Percentiles rank a stretch among this genome's conserved stretches.
Evolutionary conservation across 2,113 vertebrate species (phyloP).

Genomic region (Anser cygnoides): DNA sequence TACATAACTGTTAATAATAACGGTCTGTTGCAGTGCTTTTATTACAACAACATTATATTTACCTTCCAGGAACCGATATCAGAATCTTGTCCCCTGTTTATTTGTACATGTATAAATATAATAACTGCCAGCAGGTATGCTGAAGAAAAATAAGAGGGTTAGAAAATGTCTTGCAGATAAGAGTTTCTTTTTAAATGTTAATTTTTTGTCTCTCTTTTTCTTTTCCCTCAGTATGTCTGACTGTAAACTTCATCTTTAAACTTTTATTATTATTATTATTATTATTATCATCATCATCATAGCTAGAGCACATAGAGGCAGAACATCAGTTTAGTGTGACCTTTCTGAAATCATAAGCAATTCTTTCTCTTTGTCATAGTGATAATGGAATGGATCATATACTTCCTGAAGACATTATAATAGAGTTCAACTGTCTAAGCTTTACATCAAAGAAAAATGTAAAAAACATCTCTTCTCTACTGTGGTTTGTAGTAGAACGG

Average conservation of each 20-base stretch:
- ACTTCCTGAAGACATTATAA: slow-evolving; percentile 80
- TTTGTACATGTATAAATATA: slow-evolving; percentile 57
- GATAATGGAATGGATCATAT: slow-evolving; percentile 81
- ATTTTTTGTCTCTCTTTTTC: slow-evolving; percentile 53
- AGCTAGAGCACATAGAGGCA: slow-evolving; percentile 67
- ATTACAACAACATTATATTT: neutral
- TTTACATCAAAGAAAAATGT: slow-evolving; percentile 81
- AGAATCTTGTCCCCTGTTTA: slow-evolving; percentile 49
- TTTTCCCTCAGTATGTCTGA: neutral
- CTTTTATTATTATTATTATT: slow-evolving; percentile 39
- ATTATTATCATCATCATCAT: slow-evolving; percentile 16
- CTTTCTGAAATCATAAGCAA: slow-evolving; percentile 81
- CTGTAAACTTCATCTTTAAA: slow-evolving; percentile 76
- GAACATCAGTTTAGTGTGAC: slow-evolving; percentile 75
- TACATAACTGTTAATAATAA: neutral
- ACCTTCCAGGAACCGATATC: slow-evolving; percentile 23
- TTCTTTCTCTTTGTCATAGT: slow-evolving; percentile 79
- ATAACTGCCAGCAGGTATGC: slow-evolving; percentile 42
- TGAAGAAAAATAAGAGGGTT: slow-evolving; percentile 63
- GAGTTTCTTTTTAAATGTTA: slow-evolving; percentile 77
- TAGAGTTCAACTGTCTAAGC: slow-evolving; percentile 80
- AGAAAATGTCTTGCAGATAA: slow-evolving; percentile 69
- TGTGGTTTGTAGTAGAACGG: slow-evolving; percentile 56
- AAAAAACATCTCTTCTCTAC: slow-evolving; percentile 68
- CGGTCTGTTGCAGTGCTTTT: neutral